Evolutionary conservation across 2,113 vertebrate genomes (phyloP).

Genomic region (Apodemus sylvaticus): DNA sequence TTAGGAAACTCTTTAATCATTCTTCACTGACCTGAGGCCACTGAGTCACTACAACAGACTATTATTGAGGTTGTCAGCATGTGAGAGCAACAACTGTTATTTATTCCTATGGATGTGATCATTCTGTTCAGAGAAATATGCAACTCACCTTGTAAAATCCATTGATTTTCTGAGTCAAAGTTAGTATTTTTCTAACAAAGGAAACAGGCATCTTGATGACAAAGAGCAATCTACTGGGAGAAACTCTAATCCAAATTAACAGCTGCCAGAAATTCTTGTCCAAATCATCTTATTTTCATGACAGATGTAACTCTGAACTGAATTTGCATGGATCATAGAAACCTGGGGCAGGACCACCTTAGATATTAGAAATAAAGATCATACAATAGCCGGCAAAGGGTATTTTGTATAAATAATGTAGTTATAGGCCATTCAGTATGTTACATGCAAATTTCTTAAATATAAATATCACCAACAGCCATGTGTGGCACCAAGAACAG

Average conservation of each 20-base stretch:
- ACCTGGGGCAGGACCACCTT: background rate
- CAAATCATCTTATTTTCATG: conserved; percentile 24
- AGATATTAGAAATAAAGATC: background rate
- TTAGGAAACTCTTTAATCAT: conserved; percentile 24
- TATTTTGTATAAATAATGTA: background rate
- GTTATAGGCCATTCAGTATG: background rate
- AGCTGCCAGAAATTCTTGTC: background rate
- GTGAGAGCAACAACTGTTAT: background rate
- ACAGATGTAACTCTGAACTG: background rate
- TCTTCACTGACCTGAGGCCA: background rate
- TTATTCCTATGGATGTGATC: background rate
- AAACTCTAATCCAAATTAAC: background rate
- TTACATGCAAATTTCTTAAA: conserved; percentile 18
- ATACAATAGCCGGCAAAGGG: background rate
- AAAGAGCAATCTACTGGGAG: background rate
- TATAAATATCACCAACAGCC: background rate
- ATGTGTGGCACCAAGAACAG: background rate
- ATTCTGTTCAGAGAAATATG: conserved; percentile 45
- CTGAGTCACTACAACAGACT: background rate
- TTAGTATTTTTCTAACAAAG: background rate
- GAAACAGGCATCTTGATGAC: background rate
- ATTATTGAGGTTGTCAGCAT: background rate
- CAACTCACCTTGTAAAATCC: background rate
- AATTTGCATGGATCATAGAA: conserved; percentile 27
- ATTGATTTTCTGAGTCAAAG: background rate